Conservation (phyloP, 1,140 invertebrate genomes). For the Lysiphlebus fabarum region DNA sequence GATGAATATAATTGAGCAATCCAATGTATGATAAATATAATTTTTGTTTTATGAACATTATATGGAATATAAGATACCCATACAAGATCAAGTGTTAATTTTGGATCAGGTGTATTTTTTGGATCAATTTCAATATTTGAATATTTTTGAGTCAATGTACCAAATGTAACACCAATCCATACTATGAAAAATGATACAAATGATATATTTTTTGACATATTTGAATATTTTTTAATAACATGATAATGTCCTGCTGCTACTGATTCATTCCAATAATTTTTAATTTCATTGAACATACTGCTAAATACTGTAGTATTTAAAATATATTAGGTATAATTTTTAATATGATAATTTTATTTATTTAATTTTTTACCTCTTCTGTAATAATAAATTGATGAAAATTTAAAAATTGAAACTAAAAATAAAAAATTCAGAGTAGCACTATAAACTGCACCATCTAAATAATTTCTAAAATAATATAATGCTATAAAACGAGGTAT, state of each 20-base stretch:
- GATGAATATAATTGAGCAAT: conserved; percentile 17
- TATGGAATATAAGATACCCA: conserved; percentile 25
- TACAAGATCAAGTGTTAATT: conserved; percentile 16
- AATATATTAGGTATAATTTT: too few relatives aligned
- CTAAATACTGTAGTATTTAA: too few relatives aligned
- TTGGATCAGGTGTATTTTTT: conserved; percentile 1
- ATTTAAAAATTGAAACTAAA: conserved; percentile 7
- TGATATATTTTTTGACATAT: conserved; percentile 19
- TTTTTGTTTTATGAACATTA: conserved; percentile 18
- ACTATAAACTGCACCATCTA: not conserved
- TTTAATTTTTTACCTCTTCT: conserved; percentile 14
- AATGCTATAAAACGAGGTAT: not conserved
- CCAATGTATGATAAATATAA: conserved; percentile 5
- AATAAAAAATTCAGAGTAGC: not conserved
- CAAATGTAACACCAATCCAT: conserved; percentile 5
- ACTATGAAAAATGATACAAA: conserved; percentile 14
- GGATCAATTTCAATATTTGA: conserved; percentile 8
- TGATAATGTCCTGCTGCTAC: conserved; percentile 7
- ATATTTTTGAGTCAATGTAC: not conserved
- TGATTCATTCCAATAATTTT: conserved; percentile 23
- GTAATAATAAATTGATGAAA: conserved; percentile 11
- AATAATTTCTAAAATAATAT: not conserved
- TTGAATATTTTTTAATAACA: conserved; percentile 18
- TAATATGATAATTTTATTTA: too few relatives aligned
- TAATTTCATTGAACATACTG: conserved; percentile 21